Conservation (phyloP, 1,140 invertebrate species). For the Lepidurus arcticus region DNA sequence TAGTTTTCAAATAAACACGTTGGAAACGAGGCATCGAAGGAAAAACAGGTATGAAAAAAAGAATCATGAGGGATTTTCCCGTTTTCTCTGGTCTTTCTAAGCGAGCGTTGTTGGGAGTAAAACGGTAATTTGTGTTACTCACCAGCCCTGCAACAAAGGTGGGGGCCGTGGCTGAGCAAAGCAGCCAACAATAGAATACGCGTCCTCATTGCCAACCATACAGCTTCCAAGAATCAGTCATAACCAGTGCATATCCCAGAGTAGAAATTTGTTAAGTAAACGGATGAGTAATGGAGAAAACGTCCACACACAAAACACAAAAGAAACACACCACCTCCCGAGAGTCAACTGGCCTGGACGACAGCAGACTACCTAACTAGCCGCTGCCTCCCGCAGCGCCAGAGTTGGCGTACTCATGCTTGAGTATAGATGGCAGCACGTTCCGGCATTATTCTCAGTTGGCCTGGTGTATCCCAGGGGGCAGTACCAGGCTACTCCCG, state of each 20-base stretch:
- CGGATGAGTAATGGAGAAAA: not conserved
- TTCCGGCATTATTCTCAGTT: too few species aligned
- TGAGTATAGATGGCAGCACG: too few species aligned
- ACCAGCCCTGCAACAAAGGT: slow-evolving; percentile 16
- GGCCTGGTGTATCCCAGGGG: too few species aligned
- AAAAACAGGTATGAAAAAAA: not conserved
- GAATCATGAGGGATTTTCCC: not conserved
- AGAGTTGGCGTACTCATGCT: too few species aligned
- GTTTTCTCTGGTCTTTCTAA: not conserved
- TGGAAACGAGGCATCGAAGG: too few species aligned
- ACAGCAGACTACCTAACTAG: too few species aligned
- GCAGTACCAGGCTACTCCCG: too few species aligned
- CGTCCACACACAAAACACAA: not conserved
- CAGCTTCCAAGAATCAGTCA: not conserved
- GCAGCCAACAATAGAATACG: not conserved
- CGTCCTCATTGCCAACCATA: not conserved
- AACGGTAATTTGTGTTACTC: not conserved
- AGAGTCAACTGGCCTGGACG: too few species aligned
- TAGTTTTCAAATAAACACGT: too few species aligned
- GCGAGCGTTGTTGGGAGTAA: not conserved
- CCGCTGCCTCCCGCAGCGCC: too few species aligned
- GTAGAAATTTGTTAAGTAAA: not conserved
- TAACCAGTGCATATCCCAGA: not conserved
- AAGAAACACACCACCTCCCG: not conserved
- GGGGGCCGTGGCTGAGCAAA: not conserved